phyloP scores from a whole-genome alignment of 2,113 vertebrate species.

The Athene cunicularia region DNA sequence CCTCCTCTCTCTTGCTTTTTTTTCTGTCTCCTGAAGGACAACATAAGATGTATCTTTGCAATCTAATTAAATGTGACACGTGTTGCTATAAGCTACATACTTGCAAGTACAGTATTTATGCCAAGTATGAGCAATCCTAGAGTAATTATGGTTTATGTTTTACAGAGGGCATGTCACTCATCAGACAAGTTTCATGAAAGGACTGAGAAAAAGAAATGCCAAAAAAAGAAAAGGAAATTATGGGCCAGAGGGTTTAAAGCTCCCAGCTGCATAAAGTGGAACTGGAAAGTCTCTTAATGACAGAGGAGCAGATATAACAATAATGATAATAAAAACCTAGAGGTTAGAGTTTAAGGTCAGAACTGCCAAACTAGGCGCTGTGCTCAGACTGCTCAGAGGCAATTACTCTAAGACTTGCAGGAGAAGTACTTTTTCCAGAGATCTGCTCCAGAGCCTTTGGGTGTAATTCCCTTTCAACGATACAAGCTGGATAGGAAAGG shows the following conservation, averaged over 20 bases:
- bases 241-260: slow-evolving; percentile 56
- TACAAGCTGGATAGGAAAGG: neutral
- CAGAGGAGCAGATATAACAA: slow-evolving; percentile 48
- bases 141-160: slow-evolving; percentile 57
- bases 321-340: slow-evolving; percentile 30
- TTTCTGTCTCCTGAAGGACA: slow-evolving; percentile 57
- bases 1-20: neutral
- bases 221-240: slow-evolving; percentile 52
- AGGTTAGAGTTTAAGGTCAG: slow-evolving; percentile 53
- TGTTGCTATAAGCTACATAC: slow-evolving; percentile 56
- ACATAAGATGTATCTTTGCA: slow-evolving; percentile 12
- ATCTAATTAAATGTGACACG: slow-evolving; percentile 57
- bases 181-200: slow-evolving; percentile 53
- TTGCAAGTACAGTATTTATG: slow-evolving; percentile 61
- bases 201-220: slow-evolving; percentile 44
- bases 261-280: slow-evolving; percentile 45
- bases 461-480: neutral
- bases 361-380: slow-evolving; percentile 29
- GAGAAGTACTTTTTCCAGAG: slow-evolving; percentile 4
- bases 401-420: slow-evolving; percentile 29
- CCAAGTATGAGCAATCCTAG: slow-evolving; percentile 56
- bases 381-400: slow-evolving; percentile 23
- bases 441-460: neutral
- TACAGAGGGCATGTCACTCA: slow-evolving; percentile 61
- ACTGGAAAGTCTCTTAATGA: slow-evolving; percentile 50